A percentile compares a stretch with the other conserved stretches of the same genome.
Evolutionary conservation across 2,113 vertebrate genomes (phyloP).

Genomic region (Dasyornis broadbenti): DNA sequence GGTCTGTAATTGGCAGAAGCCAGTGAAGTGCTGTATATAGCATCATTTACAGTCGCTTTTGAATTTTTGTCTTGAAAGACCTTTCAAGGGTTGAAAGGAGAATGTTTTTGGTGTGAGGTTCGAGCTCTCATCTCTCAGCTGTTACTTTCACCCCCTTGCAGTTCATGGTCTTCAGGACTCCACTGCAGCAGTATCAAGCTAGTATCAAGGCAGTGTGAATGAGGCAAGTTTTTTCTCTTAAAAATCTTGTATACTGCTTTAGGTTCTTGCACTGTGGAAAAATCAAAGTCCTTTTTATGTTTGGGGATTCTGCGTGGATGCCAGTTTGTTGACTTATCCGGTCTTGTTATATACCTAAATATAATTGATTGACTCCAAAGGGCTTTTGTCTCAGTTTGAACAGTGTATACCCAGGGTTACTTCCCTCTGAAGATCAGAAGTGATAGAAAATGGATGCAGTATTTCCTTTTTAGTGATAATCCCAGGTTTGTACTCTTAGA

Average conservation of each 20-base stretch:
- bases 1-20: neutral
- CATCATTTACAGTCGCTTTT: neutral
- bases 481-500: neutral
- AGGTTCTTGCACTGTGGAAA: neutral
- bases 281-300: neutral
- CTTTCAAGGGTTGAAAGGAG: neutral
- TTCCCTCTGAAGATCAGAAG: neutral
- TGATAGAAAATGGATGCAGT: neutral
- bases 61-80: neutral
- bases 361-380: neutral
- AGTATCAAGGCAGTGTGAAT: neutral
- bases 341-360: neutral
- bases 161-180: neutral
- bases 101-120: neutral
- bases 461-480: neutral
- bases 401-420: neutral
- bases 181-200: neutral
- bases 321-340: neutral
- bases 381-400: neutral
- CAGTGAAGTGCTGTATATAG: neutral
- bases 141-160: neutral
- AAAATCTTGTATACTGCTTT: neutral
- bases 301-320: neutral
- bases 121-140: neutral
- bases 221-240: neutral